Evolutionary conservation across 92 coral and sea anemone genomes (phyloP).

Genomic region (Bergia puertoricense): DNA sequence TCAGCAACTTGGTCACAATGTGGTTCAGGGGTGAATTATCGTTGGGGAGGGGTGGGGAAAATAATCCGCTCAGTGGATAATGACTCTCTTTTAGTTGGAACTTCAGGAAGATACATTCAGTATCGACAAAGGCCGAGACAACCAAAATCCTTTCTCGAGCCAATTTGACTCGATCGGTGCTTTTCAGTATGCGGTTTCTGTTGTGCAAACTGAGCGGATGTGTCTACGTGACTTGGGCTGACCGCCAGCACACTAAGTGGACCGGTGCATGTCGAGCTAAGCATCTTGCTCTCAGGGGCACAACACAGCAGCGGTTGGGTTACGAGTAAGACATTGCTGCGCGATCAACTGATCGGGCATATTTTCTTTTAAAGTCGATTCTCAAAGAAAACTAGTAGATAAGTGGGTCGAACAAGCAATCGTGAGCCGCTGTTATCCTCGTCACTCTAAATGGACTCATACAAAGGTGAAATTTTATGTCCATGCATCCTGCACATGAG

Average conservation of each 20-base stretch:
- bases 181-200: no score
- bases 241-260: background rate
- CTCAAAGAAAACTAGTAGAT: background rate
- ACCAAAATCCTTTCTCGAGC: no score
- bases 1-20: background rate
- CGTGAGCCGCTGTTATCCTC: background rate
- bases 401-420: background rate
- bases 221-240: background rate
- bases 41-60: background rate
- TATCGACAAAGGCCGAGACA: background rate
- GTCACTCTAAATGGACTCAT: background rate
- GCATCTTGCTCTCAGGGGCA: background rate
- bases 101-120: background rate
- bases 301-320: background rate
- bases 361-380: background rate
- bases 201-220: background rate
- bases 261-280: background rate
- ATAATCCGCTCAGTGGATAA: background rate
- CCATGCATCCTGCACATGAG: background rate
- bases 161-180: background rate
- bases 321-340: background rate
- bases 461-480: background rate
- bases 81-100: no score
- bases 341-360: background rate
- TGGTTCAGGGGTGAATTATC: background rate